These are phyloP conservation scores for Zele albiditarsus DNA, from an alignment of 2,888 invertebrate genomes.

Conservation along the genomic window DNA sequence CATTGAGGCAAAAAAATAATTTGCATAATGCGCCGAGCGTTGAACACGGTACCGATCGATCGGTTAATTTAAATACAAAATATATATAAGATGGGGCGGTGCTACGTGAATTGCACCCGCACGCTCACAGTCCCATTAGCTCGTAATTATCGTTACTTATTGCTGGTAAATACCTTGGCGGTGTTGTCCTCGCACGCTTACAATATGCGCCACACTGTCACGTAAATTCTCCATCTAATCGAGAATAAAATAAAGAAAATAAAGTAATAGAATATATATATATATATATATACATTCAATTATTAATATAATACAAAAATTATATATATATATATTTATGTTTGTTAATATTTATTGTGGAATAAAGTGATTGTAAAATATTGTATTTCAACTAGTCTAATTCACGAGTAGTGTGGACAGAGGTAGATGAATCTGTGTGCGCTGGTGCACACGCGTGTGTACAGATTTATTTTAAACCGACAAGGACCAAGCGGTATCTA, in stretches of 20 bases:
- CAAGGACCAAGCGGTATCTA: neutral
- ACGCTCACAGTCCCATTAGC: slow-evolving; percentile 61
- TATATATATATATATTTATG: neutral
- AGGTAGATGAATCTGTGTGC: slow-evolving; percentile 25
- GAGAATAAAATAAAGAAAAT: slow-evolving; percentile 41
- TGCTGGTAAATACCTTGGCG: slow-evolving; percentile 59
- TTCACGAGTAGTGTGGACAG: neutral
- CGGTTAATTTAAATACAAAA: slow-evolving; percentile 72
- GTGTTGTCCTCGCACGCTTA: slow-evolving; percentile 42
- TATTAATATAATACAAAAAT: neutral
- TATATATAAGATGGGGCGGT: slow-evolving; percentile 55
- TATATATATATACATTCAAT: neutral
- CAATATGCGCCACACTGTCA: slow-evolving; percentile 53
- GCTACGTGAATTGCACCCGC: slow-evolving; percentile 31
- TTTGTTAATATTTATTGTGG: neutral
- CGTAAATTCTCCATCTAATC: slow-evolving; percentile 57
- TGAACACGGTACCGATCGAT: slow-evolving; percentile 68
- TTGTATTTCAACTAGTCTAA: slow-evolving; percentile 4
- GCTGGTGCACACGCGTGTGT: neutral
- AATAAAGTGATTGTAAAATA: slow-evolving; percentile 11
- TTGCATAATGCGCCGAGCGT: slow-evolving; percentile 70
- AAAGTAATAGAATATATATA: neutral
- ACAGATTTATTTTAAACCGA: slow-evolving; percentile 21
- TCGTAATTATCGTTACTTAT: slow-evolving; percentile 72
- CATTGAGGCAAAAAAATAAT: slow-evolving; percentile 54